Base-by-base conservation (phyloP, 2,888 invertebrate genomes). In the Mylabris sibirica region DNA sequence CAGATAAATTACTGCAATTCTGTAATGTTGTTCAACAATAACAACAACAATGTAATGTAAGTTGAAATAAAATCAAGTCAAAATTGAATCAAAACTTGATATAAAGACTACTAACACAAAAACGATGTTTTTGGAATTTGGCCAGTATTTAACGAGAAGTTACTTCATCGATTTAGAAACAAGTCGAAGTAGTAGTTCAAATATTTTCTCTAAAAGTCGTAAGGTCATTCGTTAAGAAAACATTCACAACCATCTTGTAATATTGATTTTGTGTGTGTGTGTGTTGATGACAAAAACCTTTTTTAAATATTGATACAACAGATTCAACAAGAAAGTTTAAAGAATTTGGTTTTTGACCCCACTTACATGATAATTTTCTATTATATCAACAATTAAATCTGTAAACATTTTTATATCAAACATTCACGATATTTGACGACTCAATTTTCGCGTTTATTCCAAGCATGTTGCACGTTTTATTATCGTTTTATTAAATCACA, bases 221-320 rank as follows among this genome's bases (percentile, higher is more conserved):
- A 38, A 63, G 69, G 65, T 69, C 69, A 66, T 66, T 66, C 63
- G 38, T 66, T 69, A 41, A 57, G 60, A 69, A 60, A 69, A 69
- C 69, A 69, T 44, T 17, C 44, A 44, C 44, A n/a, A 38, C 12
- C 34, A 9, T 6, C 34, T 38, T 44, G 41, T 17, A 8, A 8
- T 30, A 30, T 30, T 30, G 30, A n/a, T 17, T 49, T 0, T 49
- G 2, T 41, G 65, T 63, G 44, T 41, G 63, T 44, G n/a, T 44
- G 0, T 44, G 63, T 60, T 60, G 69, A 69, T 69, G 64, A 67
- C 69, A 61, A 67, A 67, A 66, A 57, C 68, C n/a, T n/a, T 59
- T 71, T 71, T 68, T 70, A 74, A 49, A 73, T 74, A 74, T 74
- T 74, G 72, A 72, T 72, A 67, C 61, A 67, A 67, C 66, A 57